phyloP scores from a whole-genome alignment of 2,113 vertebrate genomes.

The Fregetta grallaria region DNA sequence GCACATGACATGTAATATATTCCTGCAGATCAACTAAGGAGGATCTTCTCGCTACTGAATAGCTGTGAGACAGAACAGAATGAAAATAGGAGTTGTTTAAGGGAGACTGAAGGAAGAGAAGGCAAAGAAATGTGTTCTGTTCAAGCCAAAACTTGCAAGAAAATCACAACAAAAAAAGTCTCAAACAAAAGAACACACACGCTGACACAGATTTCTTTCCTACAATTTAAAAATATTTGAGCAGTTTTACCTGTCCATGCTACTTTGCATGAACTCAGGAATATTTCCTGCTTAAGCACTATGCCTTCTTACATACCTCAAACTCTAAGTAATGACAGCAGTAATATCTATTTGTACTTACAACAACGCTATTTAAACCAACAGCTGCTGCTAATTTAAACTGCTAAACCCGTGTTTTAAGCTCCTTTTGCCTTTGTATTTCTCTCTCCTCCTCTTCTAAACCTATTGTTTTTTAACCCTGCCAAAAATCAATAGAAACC shows the following conservation, averaged over 20 bases:
- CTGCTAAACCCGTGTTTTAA: background rate
- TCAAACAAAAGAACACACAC: background rate
- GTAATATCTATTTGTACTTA: background rate
- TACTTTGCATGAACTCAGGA: background rate
- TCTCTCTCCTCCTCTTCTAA: background rate
- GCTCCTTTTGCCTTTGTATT: background rate
- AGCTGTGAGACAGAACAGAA: background rate
- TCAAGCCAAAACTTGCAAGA: slow-evolving; percentile 25
- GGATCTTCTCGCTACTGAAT: background rate
- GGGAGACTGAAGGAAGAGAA: background rate
- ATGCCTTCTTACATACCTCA: background rate
- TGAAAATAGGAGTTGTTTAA: background rate
- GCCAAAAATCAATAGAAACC: background rate
- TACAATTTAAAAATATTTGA: background rate
- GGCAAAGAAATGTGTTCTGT: background rate
- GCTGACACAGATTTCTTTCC: background rate
- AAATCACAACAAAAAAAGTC: background rate
- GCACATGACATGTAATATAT: background rate
- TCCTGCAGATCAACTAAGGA: background rate
- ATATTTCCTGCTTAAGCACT: background rate
- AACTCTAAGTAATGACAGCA: background rate
- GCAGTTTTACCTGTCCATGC: background rate
- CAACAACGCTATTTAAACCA: background rate
- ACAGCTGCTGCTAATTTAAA: background rate
- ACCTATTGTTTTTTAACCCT: background rate